A percentile compares a stretch with the other conserved stretches of the same genome.
Evolutionary conservation across 2,888 invertebrate genomes (phyloP).

Genomic region (Lycia hirtaria): DNA sequence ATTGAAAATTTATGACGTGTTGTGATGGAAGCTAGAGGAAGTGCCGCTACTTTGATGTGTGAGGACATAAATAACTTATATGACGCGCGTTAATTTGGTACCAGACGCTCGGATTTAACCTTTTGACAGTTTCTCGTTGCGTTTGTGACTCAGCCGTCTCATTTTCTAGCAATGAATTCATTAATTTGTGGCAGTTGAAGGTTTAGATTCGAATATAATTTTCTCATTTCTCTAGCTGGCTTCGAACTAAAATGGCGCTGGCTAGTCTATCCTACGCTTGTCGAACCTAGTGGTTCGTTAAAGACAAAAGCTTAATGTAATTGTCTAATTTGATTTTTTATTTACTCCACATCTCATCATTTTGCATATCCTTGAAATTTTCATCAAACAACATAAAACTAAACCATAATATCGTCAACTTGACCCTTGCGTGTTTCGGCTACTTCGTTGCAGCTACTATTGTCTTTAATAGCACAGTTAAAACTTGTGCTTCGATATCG

Average conservation of each 20-base stretch:
- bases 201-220: background rate
- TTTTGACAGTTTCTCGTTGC: slow-evolving; percentile 9
- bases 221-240: too few relatives aligned
- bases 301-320: background rate
- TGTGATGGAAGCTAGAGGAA: slow-evolving; percentile 28
- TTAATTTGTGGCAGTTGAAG: background rate
- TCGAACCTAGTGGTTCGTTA: too few relatives aligned
- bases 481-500: slow-evolving; percentile 29
- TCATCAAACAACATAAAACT: background rate
- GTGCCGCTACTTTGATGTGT: slow-evolving; percentile 30
- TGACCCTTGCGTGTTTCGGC: slow-evolving; percentile 26
- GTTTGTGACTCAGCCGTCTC: slow-evolving; percentile 1
- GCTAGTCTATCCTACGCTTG: too few relatives aligned
- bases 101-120: slow-evolving; percentile 19
- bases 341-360: too few relatives aligned
- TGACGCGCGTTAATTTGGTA: slow-evolving; percentile 28
- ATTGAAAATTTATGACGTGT: slow-evolving; percentile 28
- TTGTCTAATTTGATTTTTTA: too few relatives aligned
- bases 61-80: slow-evolving; percentile 25
- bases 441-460: slow-evolving; percentile 16
- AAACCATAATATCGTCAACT: slow-evolving; percentile 15
- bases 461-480: slow-evolving; percentile 25
- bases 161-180: slow-evolving; percentile 4
- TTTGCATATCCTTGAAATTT: too few relatives aligned
- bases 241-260: too few relatives aligned